Evolutionary conservation across 2,113 vertebrate genomes (phyloP).

Genomic region (Ia io): DNA sequence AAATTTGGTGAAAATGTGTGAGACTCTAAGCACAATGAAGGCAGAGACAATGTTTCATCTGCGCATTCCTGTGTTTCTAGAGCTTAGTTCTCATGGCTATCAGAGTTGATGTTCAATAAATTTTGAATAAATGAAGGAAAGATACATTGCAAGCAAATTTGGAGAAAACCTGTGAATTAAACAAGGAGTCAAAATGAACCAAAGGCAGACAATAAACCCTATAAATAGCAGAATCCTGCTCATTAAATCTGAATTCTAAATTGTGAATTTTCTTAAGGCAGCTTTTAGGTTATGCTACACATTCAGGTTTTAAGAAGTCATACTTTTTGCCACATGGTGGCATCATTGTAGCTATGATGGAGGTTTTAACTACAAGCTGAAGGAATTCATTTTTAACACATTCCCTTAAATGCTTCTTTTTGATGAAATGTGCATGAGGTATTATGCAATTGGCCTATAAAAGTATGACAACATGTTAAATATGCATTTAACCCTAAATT

Average conservation of each 20-base stretch:
- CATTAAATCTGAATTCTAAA: not conserved
- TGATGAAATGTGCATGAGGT: slow-evolving; percentile 27
- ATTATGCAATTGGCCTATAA: slow-evolving; percentile 47
- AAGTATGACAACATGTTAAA: slow-evolving; percentile 19
- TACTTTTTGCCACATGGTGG: slow-evolving; percentile 61
- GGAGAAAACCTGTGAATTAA: slow-evolving; percentile 27
- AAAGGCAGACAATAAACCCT: not conserved
- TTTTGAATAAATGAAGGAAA: not conserved
- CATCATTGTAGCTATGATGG: slow-evolving; percentile 48
- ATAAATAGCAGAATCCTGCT: slow-evolving; percentile 1
- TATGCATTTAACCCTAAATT: slow-evolving; percentile 21
- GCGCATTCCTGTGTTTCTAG: not conserved
- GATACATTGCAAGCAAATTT: not conserved
- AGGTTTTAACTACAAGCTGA: not conserved
- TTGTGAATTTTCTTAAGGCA: not conserved
- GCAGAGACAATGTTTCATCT: not conserved
- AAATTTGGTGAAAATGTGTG: slow-evolving; percentile 24
- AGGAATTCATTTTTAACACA: slow-evolving; percentile 51
- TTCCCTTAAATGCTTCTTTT: slow-evolving; percentile 53
- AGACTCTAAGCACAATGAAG: not conserved
- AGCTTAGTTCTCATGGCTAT: not conserved
- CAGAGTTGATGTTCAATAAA: not conserved
- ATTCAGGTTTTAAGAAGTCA: not conserved
- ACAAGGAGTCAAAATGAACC: not conserved
- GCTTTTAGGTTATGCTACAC: not conserved